phyloP scores from a whole-genome alignment of 1,140 invertebrate genomes.

The Aphis craccivora region DNA sequence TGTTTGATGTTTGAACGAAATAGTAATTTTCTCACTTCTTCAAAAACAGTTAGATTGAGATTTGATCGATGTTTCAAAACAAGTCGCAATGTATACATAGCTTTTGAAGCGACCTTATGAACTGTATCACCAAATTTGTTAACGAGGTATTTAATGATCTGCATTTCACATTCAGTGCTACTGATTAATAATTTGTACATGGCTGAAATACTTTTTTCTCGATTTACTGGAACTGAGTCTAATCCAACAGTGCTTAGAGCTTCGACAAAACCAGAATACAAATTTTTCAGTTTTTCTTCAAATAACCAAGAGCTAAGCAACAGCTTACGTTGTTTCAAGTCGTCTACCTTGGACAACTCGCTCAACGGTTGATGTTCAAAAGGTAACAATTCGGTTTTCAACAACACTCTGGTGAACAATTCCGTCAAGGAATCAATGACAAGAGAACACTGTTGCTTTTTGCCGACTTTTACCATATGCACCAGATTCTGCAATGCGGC shows the following conservation, averaged over 20 bases:
- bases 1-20: slow-evolving; percentile 70
- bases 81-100: slow-evolving; percentile 84
- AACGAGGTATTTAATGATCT: slow-evolving; percentile 81
- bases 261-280: slow-evolving; percentile 77
- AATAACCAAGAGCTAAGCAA: slow-evolving; percentile 74
- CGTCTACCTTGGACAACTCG: slow-evolving; percentile 61
- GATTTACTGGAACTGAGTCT: slow-evolving; percentile 79
- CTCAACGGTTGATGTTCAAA: slow-evolving; percentile 75
- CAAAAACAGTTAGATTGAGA: slow-evolving; percentile 88
- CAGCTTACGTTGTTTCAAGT: slow-evolving; percentile 65
- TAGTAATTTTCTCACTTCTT: slow-evolving; percentile 88
- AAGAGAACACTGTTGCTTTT: slow-evolving; percentile 73
- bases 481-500: slow-evolving; percentile 75
- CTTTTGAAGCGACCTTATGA: slow-evolving; percentile 85
- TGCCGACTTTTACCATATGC: slow-evolving; percentile 81
- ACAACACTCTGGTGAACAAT: slow-evolving; percentile 77
- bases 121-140: slow-evolving; percentile 96
- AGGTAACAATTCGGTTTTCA: slow-evolving; percentile 77
- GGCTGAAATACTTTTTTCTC: slow-evolving; percentile 80
- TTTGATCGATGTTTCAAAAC: slow-evolving; percentile 86
- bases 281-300: slow-evolving; percentile 82
- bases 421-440: slow-evolving; percentile 75
- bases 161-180: slow-evolving; percentile 90
- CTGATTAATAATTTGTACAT: slow-evolving; percentile 81
- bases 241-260: slow-evolving; percentile 71